Base-by-base conservation (phyloP, 2,797 vertebrate species). In the Lateolabrax maculatus region DNA sequence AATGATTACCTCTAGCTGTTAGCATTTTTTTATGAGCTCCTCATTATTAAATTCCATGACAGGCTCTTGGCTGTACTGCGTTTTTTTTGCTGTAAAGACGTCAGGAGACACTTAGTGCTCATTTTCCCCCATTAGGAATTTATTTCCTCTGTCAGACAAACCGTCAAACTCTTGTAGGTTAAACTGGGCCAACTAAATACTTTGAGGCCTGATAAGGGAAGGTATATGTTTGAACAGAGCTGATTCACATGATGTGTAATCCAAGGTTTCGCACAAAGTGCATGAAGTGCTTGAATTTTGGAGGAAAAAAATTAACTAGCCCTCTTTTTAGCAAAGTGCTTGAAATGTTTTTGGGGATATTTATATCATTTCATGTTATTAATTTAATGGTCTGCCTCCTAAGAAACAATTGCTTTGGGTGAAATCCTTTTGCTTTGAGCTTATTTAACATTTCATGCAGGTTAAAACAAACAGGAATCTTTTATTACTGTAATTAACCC, bases 111-210 rank as follows among this genome's bases (percentile, higher is more conserved):
- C 23, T 63, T 68, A 36, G 41, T 19, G 34, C 37, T 75, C 9
- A 55, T 71, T 64, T 53, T 72, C 51, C 53, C 44, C 31, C 49
- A 51, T 65, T 18, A 51, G 18, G 10, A 19, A 60, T 73, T 31
- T 34, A 51, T 69, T 62, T 72, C 31, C 46, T 65, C 15, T 19
- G 6, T 75, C 58, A 51, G 36, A 61, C 3, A 63, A 39, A n/a
- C 27, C 12, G 8, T 56, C 18, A 4, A 68, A 63, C 52, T 49
- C 18, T 11, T 65, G 15, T 57, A 3, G 43, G 64, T 72, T 44
- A 31, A 67, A 67, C 36, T 34, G 53, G 21, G 31, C 25, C 29
- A 41, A 41, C 34, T 64, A 41, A 60, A 41, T 9, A 18, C 46
- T 55, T 15, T 58, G 4, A 60, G 21, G 49, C n/a, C 13, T 46